phyloP scores from a whole-genome alignment of 64 coral and sea anemone species.

The Montipora capricornis region DNA sequence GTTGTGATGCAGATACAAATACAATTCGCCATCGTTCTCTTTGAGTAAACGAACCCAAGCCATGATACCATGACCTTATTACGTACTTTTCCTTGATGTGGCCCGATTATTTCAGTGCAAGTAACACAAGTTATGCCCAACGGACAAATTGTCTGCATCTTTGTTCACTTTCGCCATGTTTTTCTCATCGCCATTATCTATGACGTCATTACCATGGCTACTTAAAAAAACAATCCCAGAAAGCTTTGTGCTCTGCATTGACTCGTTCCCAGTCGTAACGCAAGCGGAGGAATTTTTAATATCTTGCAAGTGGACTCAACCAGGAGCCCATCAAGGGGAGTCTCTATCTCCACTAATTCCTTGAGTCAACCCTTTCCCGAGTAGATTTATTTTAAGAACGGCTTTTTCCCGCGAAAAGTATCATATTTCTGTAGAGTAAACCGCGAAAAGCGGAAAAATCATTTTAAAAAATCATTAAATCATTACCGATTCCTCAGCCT shows the following conservation, averaged over 20 bases:
- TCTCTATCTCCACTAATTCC: no score
- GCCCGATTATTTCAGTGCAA: constrained; percentile 1
- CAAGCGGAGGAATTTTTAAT: no score
- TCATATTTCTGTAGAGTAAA: no score
- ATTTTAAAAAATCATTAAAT: no score
- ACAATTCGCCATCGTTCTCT: not conserved
- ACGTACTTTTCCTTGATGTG: not conserved
- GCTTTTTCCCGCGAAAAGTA: no score
- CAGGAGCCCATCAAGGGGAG: no score
- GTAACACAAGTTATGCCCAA: constrained; percentile 20
- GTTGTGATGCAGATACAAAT: not conserved
- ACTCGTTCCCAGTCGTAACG: not conserved
- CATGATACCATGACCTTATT: not conserved
- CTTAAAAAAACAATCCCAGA: constrained; percentile 71
- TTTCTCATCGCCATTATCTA: constrained; percentile 14
- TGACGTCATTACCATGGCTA: constrained; percentile 95
- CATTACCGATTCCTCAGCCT: no score
- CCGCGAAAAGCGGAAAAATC: no score
- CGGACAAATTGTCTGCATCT: not conserved
- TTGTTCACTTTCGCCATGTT: constrained; percentile 76
- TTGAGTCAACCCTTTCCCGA: no score
- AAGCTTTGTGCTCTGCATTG: not conserved
- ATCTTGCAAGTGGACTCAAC: no score
- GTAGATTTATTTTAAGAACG: no score
- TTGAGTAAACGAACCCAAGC: not conserved